Evolutionary conservation across 1,140 invertebrate species (phyloP), one percentile per base, ranked within the genome.

Genomic region (Drosophila subpulchrella): DNA sequence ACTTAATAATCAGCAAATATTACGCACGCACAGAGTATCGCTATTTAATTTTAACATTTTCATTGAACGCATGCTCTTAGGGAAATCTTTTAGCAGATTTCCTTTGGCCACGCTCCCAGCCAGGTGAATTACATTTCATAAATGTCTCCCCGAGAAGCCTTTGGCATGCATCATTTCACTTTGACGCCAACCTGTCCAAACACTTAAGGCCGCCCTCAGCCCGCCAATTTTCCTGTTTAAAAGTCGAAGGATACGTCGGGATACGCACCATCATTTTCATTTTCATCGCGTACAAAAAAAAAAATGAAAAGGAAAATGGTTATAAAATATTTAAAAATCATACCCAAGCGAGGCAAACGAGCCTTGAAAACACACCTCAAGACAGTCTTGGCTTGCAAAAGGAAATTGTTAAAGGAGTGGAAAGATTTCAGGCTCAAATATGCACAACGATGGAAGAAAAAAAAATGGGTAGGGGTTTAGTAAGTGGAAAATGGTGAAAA

Each of bases 311-410:
- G 0, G 7, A 17, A 42, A 46, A 46, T 73, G 75, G 75, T 89
- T 86, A 77, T 86, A 83, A 88, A 86, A 89, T 88, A 86, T 89
- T 86, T 88, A 86, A 86, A 88, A 85, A 86, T 86, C 79, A 82
- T 79, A 75, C 83, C 42, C 48, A 44, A 17, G 46, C 61, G 54
- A 48, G 57, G 58, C 68, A 42, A 78, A 62, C 62, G 68, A 81
- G 61, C 63, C 77, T 81, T 81, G 56, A 82, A 78, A 82, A 75
- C 46, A 48, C 68, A 50, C 62, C 53, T 47, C 44, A 68, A 68
- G 50, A 54, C 41, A 48, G 20, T 20, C 10, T 5, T 27, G 27
- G 51, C 53, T 27, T 12, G 30, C 47, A 30, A 11, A 17, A 17
- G 36, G 24, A 34, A 62, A 36, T 42, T 30, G 51, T 53, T 30